Conservation (phyloP, 2,113 vertebrate species). For the Pithys albifrons region DNA sequence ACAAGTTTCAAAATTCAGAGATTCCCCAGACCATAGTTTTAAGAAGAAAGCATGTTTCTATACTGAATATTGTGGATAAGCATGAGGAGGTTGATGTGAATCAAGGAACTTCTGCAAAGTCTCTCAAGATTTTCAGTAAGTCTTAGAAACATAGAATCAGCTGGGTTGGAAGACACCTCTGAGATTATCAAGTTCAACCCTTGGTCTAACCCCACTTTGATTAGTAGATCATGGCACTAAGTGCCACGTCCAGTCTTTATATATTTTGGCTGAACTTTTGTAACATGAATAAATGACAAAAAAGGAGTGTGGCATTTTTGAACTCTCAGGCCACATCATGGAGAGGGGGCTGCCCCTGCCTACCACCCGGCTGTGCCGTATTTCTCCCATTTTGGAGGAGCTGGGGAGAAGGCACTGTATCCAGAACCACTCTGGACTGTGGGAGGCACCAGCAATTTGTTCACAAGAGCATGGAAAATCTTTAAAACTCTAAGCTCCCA, state of each 20-base stretch:
- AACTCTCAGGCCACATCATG: not conserved
- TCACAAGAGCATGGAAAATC: not conserved
- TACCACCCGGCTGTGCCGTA: fast-evolving
- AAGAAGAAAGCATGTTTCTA: not conserved
- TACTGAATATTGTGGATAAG: not conserved
- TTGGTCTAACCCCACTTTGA: too few species aligned
- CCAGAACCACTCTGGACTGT: not conserved
- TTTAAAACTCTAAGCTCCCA: not conserved
- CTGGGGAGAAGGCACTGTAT: not conserved
- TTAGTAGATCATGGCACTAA: too few species aligned
- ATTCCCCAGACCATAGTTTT: not conserved
- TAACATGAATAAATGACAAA: not conserved
- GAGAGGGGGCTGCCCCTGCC: not conserved
- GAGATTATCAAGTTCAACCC: too few species aligned
- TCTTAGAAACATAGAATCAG: not conserved
- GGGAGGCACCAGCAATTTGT: not conserved
- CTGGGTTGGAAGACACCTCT: too few species aligned
- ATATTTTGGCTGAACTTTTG: not conserved
- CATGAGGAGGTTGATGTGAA: not conserved
- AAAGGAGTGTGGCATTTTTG: not conserved
- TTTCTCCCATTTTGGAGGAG: not conserved
- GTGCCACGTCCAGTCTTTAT: not conserved
- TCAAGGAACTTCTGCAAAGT: not conserved
- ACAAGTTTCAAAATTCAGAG: not conserved
- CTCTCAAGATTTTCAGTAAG: not conserved